Evolutionary conservation across 2,113 vertebrate genomes (phyloP).

Genomic region (Scatophagus argus): DNA sequence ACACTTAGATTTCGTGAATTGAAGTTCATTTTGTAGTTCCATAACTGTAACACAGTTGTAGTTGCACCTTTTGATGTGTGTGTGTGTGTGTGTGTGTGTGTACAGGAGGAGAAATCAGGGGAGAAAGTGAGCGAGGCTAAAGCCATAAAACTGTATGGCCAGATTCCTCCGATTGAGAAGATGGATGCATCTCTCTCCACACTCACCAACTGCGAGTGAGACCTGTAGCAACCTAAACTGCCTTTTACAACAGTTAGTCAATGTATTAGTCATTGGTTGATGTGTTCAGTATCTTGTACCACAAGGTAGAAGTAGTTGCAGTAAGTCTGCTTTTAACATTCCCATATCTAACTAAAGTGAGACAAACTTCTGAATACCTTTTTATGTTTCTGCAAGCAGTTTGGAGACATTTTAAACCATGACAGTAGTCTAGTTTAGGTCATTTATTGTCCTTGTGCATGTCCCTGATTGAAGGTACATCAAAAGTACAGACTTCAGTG

Average conservation of each 20-base stretch:
- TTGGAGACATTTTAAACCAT: neutral
- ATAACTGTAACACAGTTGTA: neutral
- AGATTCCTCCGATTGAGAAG: conserved; percentile 94
- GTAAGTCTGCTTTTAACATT: no score
- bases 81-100: conserved; percentile 7
- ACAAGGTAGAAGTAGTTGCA: no score
- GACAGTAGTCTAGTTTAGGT: neutral
- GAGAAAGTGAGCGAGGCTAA: conserved; percentile 90
- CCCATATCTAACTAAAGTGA: neutral
- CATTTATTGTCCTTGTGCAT: neutral
- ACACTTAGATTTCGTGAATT: neutral
- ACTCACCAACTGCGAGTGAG: conserved; percentile 95
- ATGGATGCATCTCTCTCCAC: conserved; percentile 93
- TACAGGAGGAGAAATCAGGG: conserved; percentile 91
- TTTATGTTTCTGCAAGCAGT: no score
- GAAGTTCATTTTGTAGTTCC: neutral
- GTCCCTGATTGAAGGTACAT: neutral
- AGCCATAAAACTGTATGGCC: conserved; percentile 93
- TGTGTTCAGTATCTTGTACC: neutral
- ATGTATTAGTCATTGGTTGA: neutral
- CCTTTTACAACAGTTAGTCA: neutral
- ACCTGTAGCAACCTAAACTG: neutral
- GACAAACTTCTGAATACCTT: neutral
- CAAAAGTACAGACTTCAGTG: no score
- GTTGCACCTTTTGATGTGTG: neutral